A percentile compares a stretch with the other conserved stretches of the same genome.
Conservation (phyloP, 2,888 invertebrate genomes). For the Linnaemya vulpina region DNA sequence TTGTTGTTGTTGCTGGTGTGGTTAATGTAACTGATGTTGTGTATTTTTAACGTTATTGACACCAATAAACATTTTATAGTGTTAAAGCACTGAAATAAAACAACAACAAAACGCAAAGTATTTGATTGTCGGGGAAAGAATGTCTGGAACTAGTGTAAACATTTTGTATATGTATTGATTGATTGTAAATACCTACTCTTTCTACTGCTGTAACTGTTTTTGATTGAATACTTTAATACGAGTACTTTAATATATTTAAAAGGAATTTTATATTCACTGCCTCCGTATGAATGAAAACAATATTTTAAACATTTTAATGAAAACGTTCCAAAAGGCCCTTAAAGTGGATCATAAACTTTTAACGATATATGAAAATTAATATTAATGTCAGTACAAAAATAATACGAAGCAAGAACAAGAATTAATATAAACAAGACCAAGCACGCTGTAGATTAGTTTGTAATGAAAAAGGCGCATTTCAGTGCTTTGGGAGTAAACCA, state of each 20-base stretch:
- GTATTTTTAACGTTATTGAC: constrained; percentile 60
- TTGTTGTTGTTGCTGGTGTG: constrained; percentile 12
- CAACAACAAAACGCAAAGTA: background rate
- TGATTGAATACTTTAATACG: background rate
- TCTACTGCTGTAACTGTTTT: background rate
- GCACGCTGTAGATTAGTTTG: background rate
- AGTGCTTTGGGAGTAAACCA: background rate
- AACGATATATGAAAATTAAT: constrained; percentile 23
- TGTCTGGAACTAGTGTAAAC: background rate
- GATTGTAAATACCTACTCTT: background rate
- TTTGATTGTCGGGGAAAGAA: background rate
- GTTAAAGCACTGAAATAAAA: constrained; percentile 34
- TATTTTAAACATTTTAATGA: constrained; percentile 42
- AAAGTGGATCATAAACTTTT: constrained; percentile 24
- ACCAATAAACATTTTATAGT: constrained; percentile 61
- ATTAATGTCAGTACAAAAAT: background rate
- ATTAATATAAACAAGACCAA: background rate
- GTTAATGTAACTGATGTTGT: constrained; percentile 52
- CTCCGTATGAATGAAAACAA: background rate
- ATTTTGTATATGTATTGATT: constrained; percentile 25
- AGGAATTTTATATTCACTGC: constrained; percentile 16
- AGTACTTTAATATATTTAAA: constrained; percentile 7
- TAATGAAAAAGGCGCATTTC: background rate
- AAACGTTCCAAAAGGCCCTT: constrained; percentile 25
- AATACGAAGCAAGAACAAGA: background rate